Evolutionary conservation across 2,797 vertebrate genomes (phyloP), one percentile per base, ranked within the genome.

Genomic region (Leuciscus waleckii): DNA sequence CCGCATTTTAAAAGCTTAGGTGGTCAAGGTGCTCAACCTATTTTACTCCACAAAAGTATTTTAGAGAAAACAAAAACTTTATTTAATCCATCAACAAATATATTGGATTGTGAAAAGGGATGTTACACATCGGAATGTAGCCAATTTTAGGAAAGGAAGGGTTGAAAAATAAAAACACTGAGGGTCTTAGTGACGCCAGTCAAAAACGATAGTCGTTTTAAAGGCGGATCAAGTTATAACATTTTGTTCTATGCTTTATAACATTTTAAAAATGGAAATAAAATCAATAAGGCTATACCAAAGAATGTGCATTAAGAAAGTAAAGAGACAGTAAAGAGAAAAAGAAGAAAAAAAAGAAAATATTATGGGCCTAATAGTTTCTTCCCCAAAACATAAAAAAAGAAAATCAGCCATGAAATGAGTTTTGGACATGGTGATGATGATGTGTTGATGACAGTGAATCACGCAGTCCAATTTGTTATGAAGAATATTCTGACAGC

Each of bases 381-480:
- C 7, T 29, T 51, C 5, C 32, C 67, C 35, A 3, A 39, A 71
- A 35, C 8, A 35, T 10, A n/a, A 14, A 41, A 9, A 46, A 58
- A 65, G 9, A 14, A 63, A 82, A 13, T 70, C 9, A 58, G n/a
- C 17, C 49, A 5, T 41, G 32, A 67, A 35, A 46, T 79, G 21
- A 14, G 16, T 49, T 71, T 71, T 54, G 46, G 16, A 56, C 46
- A 2, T 21, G 29, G 39, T 37, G 56, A 69, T 23, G 26, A 29
- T 71, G 65, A 83, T 29, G 77, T 29, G 32, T 29, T 71, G 49
- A 77, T 35, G 77, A 81, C 65, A 41, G 56, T 69, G 39, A 83
- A 88, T 67, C 58, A 71, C 51, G 58, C 39, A 76, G 68, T 74
- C 79, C 26, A 87, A 69, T 81, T 87, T 84, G 76, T 32, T 19